Percentiles rank a stretch among this genome's conserved stretches.
These are phyloP conservation scores for Gymnothorax javanicus DNA, from an alignment of 2,797 vertebrate genomes.

Conservation along the genomic window DNA sequence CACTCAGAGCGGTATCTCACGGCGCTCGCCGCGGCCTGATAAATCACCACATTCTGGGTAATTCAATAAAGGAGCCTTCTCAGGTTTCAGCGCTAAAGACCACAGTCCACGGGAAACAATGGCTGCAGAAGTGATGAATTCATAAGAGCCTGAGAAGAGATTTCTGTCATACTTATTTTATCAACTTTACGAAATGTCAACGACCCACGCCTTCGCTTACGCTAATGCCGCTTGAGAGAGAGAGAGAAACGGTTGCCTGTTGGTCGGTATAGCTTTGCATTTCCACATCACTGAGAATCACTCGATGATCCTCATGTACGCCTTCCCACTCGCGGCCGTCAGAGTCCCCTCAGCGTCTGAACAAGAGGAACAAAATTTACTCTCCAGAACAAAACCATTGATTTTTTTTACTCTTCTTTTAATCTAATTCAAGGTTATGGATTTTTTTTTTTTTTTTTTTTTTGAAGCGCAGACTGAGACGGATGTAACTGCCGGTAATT, in stretches of 20 bases:
- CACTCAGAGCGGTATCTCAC: neutral
- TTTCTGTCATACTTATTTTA: neutral
- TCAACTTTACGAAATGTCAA: conserved; percentile 19
- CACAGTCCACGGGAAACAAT: neutral
- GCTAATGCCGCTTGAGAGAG: neutral
- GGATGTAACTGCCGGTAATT: neutral
- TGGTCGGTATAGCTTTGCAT: neutral
- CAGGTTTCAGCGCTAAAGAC: neutral
- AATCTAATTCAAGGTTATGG: neutral
- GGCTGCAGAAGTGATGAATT: neutral
- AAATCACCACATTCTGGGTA: conserved; percentile 16
- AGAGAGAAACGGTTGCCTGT: neutral
- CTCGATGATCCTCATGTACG: neutral
- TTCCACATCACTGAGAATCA: neutral
- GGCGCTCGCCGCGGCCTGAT: neutral
- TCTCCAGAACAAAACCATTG: neutral
- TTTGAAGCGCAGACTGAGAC: neutral
- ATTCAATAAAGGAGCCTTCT: neutral
- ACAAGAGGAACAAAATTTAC: neutral
- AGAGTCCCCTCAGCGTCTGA: neutral
- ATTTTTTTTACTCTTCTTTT: neutral
- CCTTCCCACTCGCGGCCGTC: neutral
- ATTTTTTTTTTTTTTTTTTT: neutral
- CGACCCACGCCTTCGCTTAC: neutral
- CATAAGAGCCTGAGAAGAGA: neutral